Evolutionary conservation across 2,113 vertebrate species (phyloP).

Genomic region (Seriola aureovittata): DNA sequence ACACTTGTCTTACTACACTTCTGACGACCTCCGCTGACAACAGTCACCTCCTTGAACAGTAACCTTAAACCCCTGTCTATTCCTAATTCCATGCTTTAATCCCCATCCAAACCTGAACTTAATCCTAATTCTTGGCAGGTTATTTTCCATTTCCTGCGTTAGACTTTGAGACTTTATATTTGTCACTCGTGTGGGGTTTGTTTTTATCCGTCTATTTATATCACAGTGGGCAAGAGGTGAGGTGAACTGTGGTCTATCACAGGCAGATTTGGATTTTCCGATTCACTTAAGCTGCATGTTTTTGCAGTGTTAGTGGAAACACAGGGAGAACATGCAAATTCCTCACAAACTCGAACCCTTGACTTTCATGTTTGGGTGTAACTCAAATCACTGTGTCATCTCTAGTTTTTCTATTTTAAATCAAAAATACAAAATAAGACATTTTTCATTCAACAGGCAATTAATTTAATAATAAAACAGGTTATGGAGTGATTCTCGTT

Average conservation of each 20-base stretch:
- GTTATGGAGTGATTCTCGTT: not conserved
- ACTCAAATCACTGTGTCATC: not conserved
- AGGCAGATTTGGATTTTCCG: too few species aligned
- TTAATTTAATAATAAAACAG: too few species aligned
- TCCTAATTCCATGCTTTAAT: constrained; percentile 65
- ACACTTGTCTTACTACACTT: constrained; percentile 16
- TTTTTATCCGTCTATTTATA: constrained; percentile 26
- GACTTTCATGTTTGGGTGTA: not conserved
- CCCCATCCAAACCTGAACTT: constrained; percentile 56
- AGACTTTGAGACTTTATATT: constrained; percentile 23
- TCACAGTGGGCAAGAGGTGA: not conserved
- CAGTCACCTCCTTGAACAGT: constrained; percentile 33
- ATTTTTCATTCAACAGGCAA: not conserved
- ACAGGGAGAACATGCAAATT: not conserved
- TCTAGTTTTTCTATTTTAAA: not conserved
- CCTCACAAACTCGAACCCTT: not conserved
- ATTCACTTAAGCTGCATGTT: not conserved
- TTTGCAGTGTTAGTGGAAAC: not conserved
- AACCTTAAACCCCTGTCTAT: constrained; percentile 50
- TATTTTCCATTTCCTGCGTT: constrained; percentile 43
- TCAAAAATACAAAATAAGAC: not conserved
- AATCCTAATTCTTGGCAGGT: constrained; percentile 70
- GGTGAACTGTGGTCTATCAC: not conserved
- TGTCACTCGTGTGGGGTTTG: not conserved
- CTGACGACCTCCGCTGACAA: constrained; percentile 31